Evolutionary conservation across 1,140 invertebrate genomes (phyloP).

Genomic region (Laodelphax striatellus): DNA sequence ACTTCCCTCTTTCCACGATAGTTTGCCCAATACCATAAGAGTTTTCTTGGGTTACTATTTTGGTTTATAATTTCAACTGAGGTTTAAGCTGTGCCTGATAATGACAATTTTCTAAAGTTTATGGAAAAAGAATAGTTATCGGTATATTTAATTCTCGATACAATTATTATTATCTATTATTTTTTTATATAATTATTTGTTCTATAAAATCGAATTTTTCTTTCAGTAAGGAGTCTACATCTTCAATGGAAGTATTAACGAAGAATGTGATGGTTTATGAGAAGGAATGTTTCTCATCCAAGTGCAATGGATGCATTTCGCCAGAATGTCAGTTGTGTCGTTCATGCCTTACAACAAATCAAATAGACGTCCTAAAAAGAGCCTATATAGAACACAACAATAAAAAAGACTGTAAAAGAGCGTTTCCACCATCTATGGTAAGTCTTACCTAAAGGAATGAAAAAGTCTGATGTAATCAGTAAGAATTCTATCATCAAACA

Average conservation of each 20-base stretch:
- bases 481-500: not conserved
- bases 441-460: too few relatives aligned
- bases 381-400: slow-evolving; percentile 72
- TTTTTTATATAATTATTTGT: too few relatives aligned
- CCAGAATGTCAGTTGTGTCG: slow-evolving; percentile 66
- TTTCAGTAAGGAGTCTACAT: slow-evolving; percentile 32
- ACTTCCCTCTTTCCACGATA: too few relatives aligned
- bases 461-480: too few relatives aligned
- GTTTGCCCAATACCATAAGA: too few relatives aligned
- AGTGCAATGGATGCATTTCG: slow-evolving; percentile 49
- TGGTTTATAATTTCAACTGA: too few relatives aligned
- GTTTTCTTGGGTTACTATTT: too few relatives aligned
- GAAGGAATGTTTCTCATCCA: slow-evolving; percentile 46
- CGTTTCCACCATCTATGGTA: slow-evolving; percentile 70
- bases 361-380: slow-evolving; percentile 43
- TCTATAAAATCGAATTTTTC: slow-evolving; percentile 18
- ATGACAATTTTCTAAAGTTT: too few relatives aligned
- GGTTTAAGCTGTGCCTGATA: too few relatives aligned
- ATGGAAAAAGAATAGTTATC: too few relatives aligned
- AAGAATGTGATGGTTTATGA: slow-evolving; percentile 71
- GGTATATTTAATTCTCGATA: too few relatives aligned
- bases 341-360: slow-evolving; percentile 55
- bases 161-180: too few relatives aligned
- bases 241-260: slow-evolving; percentile 58
- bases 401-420: slow-evolving; percentile 60